Conservation (phyloP, 2,113 vertebrate genomes). For the Chloebia gouldiae region DNA sequence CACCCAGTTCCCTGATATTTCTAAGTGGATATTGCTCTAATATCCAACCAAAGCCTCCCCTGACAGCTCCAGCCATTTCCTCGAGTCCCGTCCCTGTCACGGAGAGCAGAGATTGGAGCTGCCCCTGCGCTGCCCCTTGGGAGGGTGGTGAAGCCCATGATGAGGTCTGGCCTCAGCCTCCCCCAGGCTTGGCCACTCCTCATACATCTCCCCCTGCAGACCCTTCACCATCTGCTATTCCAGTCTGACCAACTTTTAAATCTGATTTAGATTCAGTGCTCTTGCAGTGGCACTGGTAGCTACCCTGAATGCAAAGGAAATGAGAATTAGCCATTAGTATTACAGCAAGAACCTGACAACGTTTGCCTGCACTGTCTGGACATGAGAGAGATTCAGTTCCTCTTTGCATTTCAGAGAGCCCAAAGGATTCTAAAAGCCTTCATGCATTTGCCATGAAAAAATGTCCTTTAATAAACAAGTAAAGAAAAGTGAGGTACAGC, state of each 20-base stretch:
- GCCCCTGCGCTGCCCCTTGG: neutral
- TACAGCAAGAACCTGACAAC: neutral
- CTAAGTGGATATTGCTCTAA: neutral
- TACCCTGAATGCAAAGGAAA: neutral
- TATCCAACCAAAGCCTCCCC: neutral
- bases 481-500: neutral
- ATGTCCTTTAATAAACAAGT: neutral
- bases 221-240: neutral
- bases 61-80: neutral
- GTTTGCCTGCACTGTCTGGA: neutral
- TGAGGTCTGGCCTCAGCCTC: neutral
- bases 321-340: neutral
- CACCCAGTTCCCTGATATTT: neutral
- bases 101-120: neutral
- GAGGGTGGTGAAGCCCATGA: fast-evolving
- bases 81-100: fast-evolving
- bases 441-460: neutral
- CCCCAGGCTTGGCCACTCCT: neutral
- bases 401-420: neutral
- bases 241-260: neutral
- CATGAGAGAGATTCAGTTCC: neutral
- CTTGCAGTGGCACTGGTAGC: neutral
- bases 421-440: neutral
- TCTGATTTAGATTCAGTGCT: neutral
- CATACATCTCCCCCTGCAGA: neutral